A percentile compares a stretch with the other conserved stretches of the same genome.
These are phyloP conservation scores for Chloroceryle aenea DNA, from an alignment of 2,113 vertebrate genomes.

Conservation along the genomic window DNA sequence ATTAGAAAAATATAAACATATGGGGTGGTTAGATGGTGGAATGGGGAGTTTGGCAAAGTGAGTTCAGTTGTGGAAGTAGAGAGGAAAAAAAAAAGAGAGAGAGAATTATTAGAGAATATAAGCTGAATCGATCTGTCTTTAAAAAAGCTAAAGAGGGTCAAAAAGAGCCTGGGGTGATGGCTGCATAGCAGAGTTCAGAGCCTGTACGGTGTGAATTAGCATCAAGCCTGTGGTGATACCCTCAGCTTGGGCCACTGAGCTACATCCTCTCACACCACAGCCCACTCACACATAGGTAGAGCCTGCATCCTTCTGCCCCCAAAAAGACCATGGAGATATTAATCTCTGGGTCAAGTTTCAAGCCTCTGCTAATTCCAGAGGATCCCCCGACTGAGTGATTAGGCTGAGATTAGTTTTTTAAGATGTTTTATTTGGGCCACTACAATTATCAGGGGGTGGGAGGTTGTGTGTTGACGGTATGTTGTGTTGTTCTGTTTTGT, in stretches of 20 bases:
- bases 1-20: slow-evolving; percentile 60
- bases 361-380: background rate
- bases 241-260: background rate
- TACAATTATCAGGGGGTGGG: background rate
- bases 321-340: background rate
- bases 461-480: background rate
- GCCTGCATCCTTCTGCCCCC: background rate
- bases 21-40: background rate
- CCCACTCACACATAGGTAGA: background rate
- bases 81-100: too few relatives aligned
- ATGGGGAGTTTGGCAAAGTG: background rate
- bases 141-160: background rate
- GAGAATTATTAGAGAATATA: background rate
- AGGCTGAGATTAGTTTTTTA: background rate
- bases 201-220: background rate
- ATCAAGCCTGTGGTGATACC: background rate
- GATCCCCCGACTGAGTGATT: background rate
- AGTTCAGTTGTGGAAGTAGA: background rate
- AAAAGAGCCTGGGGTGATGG: background rate
- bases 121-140: background rate
- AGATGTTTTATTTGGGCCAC: background rate
- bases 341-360: background rate
- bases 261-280: fast-evolving
- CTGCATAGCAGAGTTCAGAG: background rate
- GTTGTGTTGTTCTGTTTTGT: background rate